A percentile compares a stretch with the other conserved stretches of the same genome.
Conservation (phyloP, 2,888 invertebrate species). For the Eupeodes luniger region DNA sequence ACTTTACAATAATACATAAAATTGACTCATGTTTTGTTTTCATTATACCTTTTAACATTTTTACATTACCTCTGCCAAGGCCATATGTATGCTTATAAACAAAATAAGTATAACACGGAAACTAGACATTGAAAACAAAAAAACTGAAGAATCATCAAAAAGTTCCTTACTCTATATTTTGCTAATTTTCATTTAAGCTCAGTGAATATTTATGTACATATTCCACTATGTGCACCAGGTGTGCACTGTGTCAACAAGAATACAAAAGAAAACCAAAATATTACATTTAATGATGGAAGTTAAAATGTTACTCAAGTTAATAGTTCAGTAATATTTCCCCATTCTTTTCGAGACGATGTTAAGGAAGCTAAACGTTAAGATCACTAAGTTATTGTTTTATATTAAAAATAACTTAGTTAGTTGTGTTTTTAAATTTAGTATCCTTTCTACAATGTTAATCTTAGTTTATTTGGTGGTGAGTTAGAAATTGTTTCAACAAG, state of each 20-base stretch:
- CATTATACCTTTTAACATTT: not conserved
- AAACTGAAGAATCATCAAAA: conserved; percentile 46
- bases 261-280: conserved; percentile 5
- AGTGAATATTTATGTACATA: conserved; percentile 17
- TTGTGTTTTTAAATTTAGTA: conserved; percentile 54
- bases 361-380: conserved; percentile 55
- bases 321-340: conserved; percentile 58
- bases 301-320: conserved; percentile 7
- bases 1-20: not conserved
- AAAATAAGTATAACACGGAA: conserved; percentile 14
- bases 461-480: conserved; percentile 66
- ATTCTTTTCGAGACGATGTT: conserved; percentile 57
- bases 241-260: conserved; percentile 32
- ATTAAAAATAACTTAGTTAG: conserved; percentile 62
- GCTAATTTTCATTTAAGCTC: conserved; percentile 6
- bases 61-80: conserved; percentile 15
- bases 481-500: not conserved
- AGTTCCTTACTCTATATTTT: not conserved
- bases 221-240: conserved; percentile 48
- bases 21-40: not conserved
- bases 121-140: conserved; percentile 31
- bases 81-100: not conserved
- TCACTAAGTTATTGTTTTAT: conserved; percentile 57
- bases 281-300: conserved; percentile 25
- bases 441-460: conserved; percentile 55